Base-by-base conservation (phyloP, 2,113 vertebrate species). In the Ailuropoda melanoleuca region DNA sequence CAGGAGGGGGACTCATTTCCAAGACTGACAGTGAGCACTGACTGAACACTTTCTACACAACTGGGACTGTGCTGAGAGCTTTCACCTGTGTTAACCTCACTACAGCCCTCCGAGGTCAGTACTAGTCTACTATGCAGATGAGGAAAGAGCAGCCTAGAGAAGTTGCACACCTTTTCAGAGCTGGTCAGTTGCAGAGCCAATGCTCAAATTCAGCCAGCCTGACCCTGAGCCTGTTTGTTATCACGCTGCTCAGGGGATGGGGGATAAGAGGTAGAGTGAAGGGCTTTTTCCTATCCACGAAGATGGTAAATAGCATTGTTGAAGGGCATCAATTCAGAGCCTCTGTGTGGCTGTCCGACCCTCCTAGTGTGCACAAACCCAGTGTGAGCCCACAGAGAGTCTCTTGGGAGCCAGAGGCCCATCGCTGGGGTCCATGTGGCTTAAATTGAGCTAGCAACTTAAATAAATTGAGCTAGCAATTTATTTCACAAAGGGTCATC, bases 21-120 rank as follows among this genome's bases (percentile, higher is more conserved):
- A 80, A 85, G 43, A 14, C 56, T 0, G 1, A 4, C 11, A 50
- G 86, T 3, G 56, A 70, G 64, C 1, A 4, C 8, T n/a, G 37
- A 14, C 1, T 2, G 29, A 82, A n/a, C 1, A 0, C n/a, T 53
- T 7, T 3, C 31, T 34, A 6, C 23, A 31, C 1, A 3, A 21
- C 68, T 88, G 58, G 26, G 17, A 29, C 66, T 14, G 26, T 17
- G 66, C 26, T 14, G 24, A 12, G 46, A 60, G 17, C 23, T 11
- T 9, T 37, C 5, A 21, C n/a, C 34, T n/a, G 24, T 34, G 39
- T 50, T 29, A 74, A 43, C 46, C 84, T 68, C 48, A 34, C 74
- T 12, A 17, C 24, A 24, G 39, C n/a, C 39, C 56, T 26, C 24
- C 6, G 55, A 34, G 53, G 58, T 53, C 78, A 84, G 39, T 1